Percentiles rank a stretch among this genome's conserved stretches.
phyloP scores from a whole-genome alignment of 2,888 invertebrate genomes.

The Vandiemenella viatica region DNA sequence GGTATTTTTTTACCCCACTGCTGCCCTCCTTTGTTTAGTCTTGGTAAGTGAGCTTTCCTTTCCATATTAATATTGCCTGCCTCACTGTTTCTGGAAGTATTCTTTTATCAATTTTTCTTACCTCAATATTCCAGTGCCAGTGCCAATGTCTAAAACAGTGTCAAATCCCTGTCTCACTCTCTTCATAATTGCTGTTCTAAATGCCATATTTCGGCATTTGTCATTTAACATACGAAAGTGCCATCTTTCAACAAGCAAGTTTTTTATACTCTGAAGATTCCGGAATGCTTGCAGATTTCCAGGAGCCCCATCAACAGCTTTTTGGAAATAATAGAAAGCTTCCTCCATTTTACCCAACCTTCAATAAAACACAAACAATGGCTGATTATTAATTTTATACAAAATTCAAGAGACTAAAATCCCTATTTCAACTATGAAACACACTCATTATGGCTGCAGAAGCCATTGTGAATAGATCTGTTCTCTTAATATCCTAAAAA shows the following conservation, averaged over 20 bases:
- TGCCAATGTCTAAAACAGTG: conserved; percentile 56
- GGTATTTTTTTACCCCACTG: too few relatives aligned
- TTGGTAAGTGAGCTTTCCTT: too few relatives aligned
- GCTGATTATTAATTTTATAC: background rate
- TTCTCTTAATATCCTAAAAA: too few relatives aligned
- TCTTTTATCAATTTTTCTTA: conserved; percentile 15
- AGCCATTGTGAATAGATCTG: too few relatives aligned
- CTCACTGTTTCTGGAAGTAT: too few relatives aligned
- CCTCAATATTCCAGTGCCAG: conserved; percentile 59
- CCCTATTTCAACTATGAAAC: conserved; percentile 9
- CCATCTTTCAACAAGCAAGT: conserved; percentile 58
- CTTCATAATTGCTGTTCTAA: conserved; percentile 42
- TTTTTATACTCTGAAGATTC: conserved; percentile 51
- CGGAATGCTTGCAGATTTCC: conserved; percentile 43
- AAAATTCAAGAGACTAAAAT: background rate
- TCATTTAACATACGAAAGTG: conserved; percentile 76
- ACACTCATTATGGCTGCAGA: background rate
- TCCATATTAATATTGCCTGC: too few relatives aligned
- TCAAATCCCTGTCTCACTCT: conserved; percentile 35
- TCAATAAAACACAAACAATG: conserved; percentile 24
- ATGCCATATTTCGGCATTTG: conserved; percentile 46
- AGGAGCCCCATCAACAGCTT: conserved; percentile 34
- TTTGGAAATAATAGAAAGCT: conserved; percentile 40
- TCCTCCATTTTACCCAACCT: conserved; percentile 39
- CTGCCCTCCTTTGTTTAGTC: too few relatives aligned